Evolutionary conservation across 2,113 vertebrate species (phyloP), one percentile per base, ranked within the genome.

Genomic region (Balaeniceps rex): DNA sequence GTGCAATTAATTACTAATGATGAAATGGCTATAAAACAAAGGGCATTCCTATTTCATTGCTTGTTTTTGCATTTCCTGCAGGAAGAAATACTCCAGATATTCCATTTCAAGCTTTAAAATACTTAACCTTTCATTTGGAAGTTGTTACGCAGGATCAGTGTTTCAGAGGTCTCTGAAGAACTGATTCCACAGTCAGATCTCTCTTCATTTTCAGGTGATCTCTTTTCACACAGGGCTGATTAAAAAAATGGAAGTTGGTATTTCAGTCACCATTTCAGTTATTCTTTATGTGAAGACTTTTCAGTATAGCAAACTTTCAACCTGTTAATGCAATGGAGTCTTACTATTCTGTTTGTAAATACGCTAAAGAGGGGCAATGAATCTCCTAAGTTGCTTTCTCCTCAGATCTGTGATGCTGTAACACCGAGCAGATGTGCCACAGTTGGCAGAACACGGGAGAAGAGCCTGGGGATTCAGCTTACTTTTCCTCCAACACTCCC

Each of bases 1-100:
- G 25, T 74, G 34, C 40, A 95, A 58, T 92, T 97, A 96, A 80
- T 96, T 84, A 63, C 29, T 87, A 89, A 97, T 90, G 25, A 95
- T 91, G 70, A 96, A 97, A 91, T 71, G 31, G 31, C 55, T 93
- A 58, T 82, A 83, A 97, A 96, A 49, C 76, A 88, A 78, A 72
- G 36, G 49, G 4, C 55, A 21, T 95, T 70, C 31, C 15, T 92
- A 55, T 81, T 94, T 81, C 42, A 33, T 85, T 71, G n/a, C 28
- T 81, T 82, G n/a, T 33, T 83, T 75, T 78, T 77, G 24, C 15
- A 87, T 90, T 94, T 91, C 74, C 63, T 83, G 63, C 60, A 93
- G 74, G 64, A 93, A 14, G 8, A 72, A 95, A 74, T 60, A 74
- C 38, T 47, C 40, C 44, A 78, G 34, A 22, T 83, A 65, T 70